These are phyloP conservation scores for Yoshiicerus persimilis DNA, from an alignment of 1,140 invertebrate genomes.

Conservation along the genomic window DNA sequence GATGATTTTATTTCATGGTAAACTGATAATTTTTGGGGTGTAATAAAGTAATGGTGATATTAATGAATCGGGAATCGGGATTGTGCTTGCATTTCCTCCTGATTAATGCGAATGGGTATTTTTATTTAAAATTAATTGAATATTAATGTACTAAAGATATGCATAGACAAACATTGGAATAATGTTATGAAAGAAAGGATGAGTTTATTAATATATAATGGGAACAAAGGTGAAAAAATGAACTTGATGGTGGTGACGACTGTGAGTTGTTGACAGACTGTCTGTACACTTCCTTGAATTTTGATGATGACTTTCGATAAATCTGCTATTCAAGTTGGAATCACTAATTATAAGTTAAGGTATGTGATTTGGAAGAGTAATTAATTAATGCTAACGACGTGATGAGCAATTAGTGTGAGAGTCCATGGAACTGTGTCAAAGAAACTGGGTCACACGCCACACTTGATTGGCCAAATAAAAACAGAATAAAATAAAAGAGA, in stretches of 20 bases:
- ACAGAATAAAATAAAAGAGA: background rate
- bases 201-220: background rate
- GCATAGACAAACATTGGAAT: background rate
- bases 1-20: too few species aligned
- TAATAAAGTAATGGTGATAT: too few species aligned
- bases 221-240: background rate
- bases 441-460: slow-evolving; percentile 1
- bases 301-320: background rate
- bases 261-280: too few species aligned
- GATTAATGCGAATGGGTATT: background rate
- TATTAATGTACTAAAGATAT: background rate
- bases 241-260: background rate
- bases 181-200: background rate
- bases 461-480: background rate
- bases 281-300: background rate
- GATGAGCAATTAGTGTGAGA: background rate
- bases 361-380: background rate
- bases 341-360: background rate
- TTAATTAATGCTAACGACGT: background rate
- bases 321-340: background rate
- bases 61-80: too few species aligned
- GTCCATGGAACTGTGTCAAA: background rate
- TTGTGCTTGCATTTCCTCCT: background rate
- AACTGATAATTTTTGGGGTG: too few species aligned
- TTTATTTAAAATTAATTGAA: background rate